These are phyloP conservation scores for Muschampia plurimacula DNA, from an alignment of 2,888 invertebrate genomes.

Conservation along the genomic window DNA sequence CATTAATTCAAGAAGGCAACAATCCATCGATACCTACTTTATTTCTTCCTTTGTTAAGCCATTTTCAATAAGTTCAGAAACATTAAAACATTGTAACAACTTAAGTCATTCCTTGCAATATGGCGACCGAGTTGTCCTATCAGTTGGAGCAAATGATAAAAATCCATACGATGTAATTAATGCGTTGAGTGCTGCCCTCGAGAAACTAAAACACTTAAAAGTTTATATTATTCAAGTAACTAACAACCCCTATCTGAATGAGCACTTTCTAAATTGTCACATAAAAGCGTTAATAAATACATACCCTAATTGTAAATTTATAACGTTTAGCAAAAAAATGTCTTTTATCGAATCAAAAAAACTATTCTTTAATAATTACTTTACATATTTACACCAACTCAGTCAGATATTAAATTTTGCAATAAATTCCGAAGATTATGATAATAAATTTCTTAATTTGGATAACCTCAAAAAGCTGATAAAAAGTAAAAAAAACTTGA, in stretches of 20 bases:
- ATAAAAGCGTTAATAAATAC: conserved; percentile 8
- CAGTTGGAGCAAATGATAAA: conserved; percentile 26
- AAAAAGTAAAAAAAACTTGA: neutral
- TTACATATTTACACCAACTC: neutral
- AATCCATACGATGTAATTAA: conserved; percentile 22
- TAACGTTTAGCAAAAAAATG: neutral
- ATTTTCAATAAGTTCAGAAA: conserved; percentile 6
- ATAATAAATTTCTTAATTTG: conserved; percentile 1
- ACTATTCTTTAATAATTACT: neutral
- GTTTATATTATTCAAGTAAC: conserved; percentile 1
- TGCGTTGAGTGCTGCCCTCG: conserved; percentile 1
- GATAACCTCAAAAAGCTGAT: neutral
- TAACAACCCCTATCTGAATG: conserved; percentile 13
- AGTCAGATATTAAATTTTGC: neutral
- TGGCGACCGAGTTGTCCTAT: conserved; percentile 9
- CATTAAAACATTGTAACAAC: neutral
- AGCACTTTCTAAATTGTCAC: conserved; percentile 1
- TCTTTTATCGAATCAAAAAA: neutral
- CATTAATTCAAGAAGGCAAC: too few relatives aligned
- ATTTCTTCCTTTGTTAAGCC: conserved; percentile 33
- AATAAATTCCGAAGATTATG: conserved; percentile 10
- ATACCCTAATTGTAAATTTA: conserved; percentile 17
- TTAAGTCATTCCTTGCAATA: neutral
- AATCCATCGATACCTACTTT: too few relatives aligned
- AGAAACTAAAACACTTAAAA: conserved; percentile 4